Percentiles rank a stretch among this genome's conserved stretches.
Conservation (phyloP, 2,797 vertebrate genomes). For the Danio tinwini region DNA sequence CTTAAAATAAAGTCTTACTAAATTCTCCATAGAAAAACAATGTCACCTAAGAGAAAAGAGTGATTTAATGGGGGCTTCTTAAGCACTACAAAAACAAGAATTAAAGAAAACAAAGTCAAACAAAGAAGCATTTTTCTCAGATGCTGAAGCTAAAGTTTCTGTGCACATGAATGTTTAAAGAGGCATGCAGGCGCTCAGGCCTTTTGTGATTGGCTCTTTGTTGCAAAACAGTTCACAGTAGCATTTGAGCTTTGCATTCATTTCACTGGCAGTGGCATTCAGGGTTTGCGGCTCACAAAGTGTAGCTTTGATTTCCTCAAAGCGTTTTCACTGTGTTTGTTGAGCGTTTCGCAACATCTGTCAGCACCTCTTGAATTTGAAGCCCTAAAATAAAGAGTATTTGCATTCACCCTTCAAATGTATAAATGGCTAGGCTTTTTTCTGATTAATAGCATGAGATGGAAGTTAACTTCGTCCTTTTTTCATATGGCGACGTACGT, state of each 20-base stretch:
- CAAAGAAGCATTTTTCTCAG: neutral
- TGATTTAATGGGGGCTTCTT: neutral
- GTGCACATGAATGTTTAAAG: neutral
- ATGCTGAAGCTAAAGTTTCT: neutral
- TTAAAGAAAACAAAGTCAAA: neutral
- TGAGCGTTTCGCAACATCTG: neutral
- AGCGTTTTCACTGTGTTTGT: neutral
- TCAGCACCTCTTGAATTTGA: neutral
- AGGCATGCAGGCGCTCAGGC: neutral
- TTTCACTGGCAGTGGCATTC: neutral
- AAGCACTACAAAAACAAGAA: neutral
- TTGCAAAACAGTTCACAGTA: neutral
- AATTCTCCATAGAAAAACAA: neutral
- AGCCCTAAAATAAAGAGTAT: neutral
- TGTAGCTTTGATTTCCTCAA: neutral
- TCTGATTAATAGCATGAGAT: neutral
- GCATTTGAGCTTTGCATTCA: neutral
- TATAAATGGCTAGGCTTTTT: neutral
- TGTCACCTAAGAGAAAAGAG: neutral
- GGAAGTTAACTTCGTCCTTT: no score
- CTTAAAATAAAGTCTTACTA: no score
- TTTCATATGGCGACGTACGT: no score
- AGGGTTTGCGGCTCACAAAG: neutral
- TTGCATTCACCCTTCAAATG: neutral
- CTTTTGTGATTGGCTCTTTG: slow-evolving; percentile 7